Conservation (phyloP, 2,797 vertebrate genomes). For the Enteromius afrohamiltoni region DNA sequence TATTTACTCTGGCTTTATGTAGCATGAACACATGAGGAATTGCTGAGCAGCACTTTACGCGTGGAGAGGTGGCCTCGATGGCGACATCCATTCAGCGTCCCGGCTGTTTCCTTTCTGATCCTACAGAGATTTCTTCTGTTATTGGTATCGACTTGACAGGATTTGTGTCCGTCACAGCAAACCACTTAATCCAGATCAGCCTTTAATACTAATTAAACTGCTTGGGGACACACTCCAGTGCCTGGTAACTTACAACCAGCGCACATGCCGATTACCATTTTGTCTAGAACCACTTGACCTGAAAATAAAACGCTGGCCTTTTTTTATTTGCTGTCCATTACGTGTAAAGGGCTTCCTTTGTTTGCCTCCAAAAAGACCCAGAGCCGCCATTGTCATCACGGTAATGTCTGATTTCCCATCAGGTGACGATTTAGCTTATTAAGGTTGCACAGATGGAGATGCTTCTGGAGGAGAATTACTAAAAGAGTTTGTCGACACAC, state of each 20-base stretch:
- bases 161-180: conserved; percentile 58
- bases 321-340: conserved; percentile 18
- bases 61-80: conserved; percentile 13
- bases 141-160: conserved; percentile 58
- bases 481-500: conserved; percentile 39
- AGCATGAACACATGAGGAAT: conserved; percentile 5
- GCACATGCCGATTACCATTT: conserved; percentile 52
- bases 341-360: conserved; percentile 23
- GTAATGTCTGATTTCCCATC: conserved; percentile 46
- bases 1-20: not conserved
- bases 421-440: conserved; percentile 56
- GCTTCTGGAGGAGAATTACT: conserved; percentile 37
- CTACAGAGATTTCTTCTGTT: conserved; percentile 59
- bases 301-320: conserved; percentile 50
- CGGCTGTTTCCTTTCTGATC: conserved; percentile 56
- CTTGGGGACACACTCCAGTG: conserved; percentile 46
- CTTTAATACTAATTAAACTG: conserved; percentile 69
- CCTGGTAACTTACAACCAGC: conserved; percentile 51
- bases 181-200: conserved; percentile 64
- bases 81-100: conserved; percentile 30
- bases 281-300: conserved; percentile 56
- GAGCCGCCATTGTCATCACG: conserved; percentile 39
- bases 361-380: conserved; percentile 48
- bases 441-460: conserved; percentile 54
- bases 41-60: conserved; percentile 33